Percentiles rank a stretch among this genome's conserved stretches.
Evolutionary conservation across 53 echinoderm and acorn worm species (phyloP).

Genomic region (Hippasteria phrygiana): DNA sequence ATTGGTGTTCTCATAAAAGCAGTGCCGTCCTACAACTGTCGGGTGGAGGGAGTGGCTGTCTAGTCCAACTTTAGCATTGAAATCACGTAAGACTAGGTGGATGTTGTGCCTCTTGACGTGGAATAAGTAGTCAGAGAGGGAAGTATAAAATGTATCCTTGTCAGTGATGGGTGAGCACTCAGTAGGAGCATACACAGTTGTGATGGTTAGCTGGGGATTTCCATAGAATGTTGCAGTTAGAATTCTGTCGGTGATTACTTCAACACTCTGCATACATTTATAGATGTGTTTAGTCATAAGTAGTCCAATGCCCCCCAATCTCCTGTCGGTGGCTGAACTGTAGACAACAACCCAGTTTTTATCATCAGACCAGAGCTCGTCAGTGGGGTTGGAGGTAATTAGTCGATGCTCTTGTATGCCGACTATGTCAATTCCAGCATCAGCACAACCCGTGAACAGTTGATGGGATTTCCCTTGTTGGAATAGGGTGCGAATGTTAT

Average conservation of each 20-base stretch:
- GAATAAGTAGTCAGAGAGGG: constrained; percentile 20
- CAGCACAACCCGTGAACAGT: background rate
- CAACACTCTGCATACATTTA: constrained; percentile 35
- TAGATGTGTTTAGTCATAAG: constrained; percentile 47
- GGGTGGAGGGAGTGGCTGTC: constrained; percentile 32
- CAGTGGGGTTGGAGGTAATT: background rate
- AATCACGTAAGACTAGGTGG: constrained; percentile 45
- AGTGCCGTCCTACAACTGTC: constrained; percentile 21
- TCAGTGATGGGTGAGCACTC: too few relatives aligned
- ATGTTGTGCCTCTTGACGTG: constrained; percentile 36
- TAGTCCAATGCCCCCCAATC: constrained; percentile 40
- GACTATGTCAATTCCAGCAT: background rate
- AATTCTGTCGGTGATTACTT: background rate
- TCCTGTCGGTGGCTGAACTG: background rate
- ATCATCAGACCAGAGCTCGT: constrained; percentile 49
- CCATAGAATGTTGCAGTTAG: constrained; percentile 24
- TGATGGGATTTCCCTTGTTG: too few relatives aligned
- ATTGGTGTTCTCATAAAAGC: constrained; percentile 12
- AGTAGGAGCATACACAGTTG: too few relatives aligned
- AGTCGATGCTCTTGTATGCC: constrained; percentile 20
- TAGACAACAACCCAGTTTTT: constrained; percentile 45
- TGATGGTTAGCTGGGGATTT: constrained; percentile 33
- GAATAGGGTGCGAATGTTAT: too few relatives aligned
- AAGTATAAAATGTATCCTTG: constrained; percentile 12
- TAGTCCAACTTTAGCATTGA: constrained; percentile 34